These are phyloP conservation scores for Capreolus pygargus DNA, from an alignment of 2,113 vertebrate species.

Conservation along the genomic window DNA sequence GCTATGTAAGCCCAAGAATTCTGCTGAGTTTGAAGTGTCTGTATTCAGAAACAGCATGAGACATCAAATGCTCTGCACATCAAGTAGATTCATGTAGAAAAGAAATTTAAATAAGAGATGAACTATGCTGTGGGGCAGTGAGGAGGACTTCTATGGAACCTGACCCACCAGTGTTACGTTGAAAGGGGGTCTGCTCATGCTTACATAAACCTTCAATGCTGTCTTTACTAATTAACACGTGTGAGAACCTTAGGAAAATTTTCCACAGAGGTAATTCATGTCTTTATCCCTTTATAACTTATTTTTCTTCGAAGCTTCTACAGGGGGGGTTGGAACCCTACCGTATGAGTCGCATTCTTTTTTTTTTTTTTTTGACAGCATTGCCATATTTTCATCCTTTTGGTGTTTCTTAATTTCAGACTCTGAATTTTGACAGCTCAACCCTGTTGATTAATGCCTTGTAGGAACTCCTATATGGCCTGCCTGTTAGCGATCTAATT, in stretches of 20 bases:
- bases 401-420: slow-evolving; percentile 78
- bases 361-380: slow-evolving; percentile 68
- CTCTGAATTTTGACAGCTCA: slow-evolving; percentile 86
- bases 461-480: slow-evolving; percentile 87
- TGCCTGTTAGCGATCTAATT: slow-evolving; percentile 89
- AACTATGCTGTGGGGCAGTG: slow-evolving; percentile 65
- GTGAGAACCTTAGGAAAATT: slow-evolving; percentile 58
- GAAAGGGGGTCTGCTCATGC: slow-evolving; percentile 57
- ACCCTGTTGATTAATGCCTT: slow-evolving; percentile 91
- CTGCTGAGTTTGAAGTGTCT: slow-evolving; percentile 66
- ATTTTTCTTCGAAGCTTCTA: slow-evolving; percentile 64
- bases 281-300: slow-evolving; percentile 60
- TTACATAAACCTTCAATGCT: slow-evolving; percentile 64
- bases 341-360: slow-evolving; percentile 60
- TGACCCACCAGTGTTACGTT: slow-evolving; percentile 69
- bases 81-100: slow-evolving; percentile 59
- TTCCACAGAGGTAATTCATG: slow-evolving; percentile 54
- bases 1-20: slow-evolving; percentile 4
- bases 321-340: slow-evolving; percentile 49
- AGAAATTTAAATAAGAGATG: slow-evolving; percentile 82
- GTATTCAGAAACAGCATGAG: slow-evolving; percentile 71
- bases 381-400: slow-evolving; percentile 76
- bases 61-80: slow-evolving; percentile 69
- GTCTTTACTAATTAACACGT: slow-evolving; percentile 75
- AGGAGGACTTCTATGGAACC: slow-evolving; percentile 68